Evolutionary conservation across 1,140 invertebrate genomes (phyloP), one percentile per base, ranked within the genome.

Genomic region (Habropoda laboriosa): DNA sequence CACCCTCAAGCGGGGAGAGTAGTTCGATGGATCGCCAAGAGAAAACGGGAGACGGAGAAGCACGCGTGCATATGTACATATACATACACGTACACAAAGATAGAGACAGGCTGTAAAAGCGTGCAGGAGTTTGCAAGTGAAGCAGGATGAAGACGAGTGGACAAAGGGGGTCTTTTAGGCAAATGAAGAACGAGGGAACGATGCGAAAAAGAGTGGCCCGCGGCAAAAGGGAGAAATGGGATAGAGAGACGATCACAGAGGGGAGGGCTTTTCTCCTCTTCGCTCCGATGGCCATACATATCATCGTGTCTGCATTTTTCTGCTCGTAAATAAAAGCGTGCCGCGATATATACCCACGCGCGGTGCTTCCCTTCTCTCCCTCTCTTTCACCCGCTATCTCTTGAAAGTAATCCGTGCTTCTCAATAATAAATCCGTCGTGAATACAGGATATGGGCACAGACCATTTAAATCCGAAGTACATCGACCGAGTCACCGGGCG

Each of bases 111-210:
- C 42, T 38, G 61, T 5, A 49, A 67, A 67, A 60, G 45, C 64
- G 64, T 47, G 42, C 47, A 78, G 79, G 64, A 77, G 45, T 79
- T 79, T 61, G 83, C 74, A 67, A 85, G 70, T 68, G 81, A 79
- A 66, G 79, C 73, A 66, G 73, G 72, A 86, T 55, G 81, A 86
- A 86, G 83, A 86, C 77, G 81, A 86, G 85, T 83, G 85, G 84
- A 86, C 85, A 86, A 86, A 86, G 85, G 81, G n/a, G 84, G 79
- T 86, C 85, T 86, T 86, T 86, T 86, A 86, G 85, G 85, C 84
- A 86, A 86, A 86, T 86, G 85, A 86, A 86, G 84, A 67, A 80
- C 80, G 81, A 78, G 84, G 84, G 85, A 77, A 83, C 80, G 84
- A 86, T 58, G 82, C 72, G 67, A 67, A 74, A 78, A 60, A 71